Conservation (phyloP, 2,113 vertebrate genomes). For the Rhegmatorhina hoffmannsi region DNA sequence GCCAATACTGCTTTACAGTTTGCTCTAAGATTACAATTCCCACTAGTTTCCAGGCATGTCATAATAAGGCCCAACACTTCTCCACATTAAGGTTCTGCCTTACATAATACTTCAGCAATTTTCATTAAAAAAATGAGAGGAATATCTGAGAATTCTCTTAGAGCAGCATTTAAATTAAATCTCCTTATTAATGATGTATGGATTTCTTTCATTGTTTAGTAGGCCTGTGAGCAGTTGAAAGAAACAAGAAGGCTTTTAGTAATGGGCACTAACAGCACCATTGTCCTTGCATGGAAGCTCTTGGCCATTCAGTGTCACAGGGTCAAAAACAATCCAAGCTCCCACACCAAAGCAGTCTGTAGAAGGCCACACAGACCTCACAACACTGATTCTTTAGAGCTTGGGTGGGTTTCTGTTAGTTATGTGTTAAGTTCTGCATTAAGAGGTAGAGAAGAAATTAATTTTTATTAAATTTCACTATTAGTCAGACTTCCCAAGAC, state of each 20-base stretch:
- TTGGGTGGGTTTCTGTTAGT: conserved; percentile 38
- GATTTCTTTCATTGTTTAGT: conserved; percentile 66
- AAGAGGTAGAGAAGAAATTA: neutral
- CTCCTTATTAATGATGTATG: conserved; percentile 66
- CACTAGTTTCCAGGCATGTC: neutral
- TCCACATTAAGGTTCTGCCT: neutral
- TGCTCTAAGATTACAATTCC: neutral
- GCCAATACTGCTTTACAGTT: neutral
- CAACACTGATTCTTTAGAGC: conserved; percentile 16
- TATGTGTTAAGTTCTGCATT: conserved; percentile 18
- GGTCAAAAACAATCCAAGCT: conserved; percentile 66
- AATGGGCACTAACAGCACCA: conserved; percentile 65
- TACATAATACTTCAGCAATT: conserved; percentile 36
- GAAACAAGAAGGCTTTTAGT: conserved; percentile 66
- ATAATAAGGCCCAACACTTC: conserved; percentile 12
- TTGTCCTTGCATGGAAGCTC: conserved; percentile 63
- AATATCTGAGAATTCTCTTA: conserved; percentile 43
- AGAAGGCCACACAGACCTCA: conserved; percentile 55
- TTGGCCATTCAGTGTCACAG: conserved; percentile 64
- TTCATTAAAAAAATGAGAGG: neutral
- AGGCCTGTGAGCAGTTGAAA: conserved; percentile 54
- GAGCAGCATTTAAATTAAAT: conserved; percentile 59
- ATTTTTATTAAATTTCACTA: conserved; percentile 7
- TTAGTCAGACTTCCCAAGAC: neutral
- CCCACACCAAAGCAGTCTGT: conserved; percentile 53